phyloP scores from a whole-genome alignment of 2,888 invertebrate genomes.

The Hydriomena furcata region DNA sequence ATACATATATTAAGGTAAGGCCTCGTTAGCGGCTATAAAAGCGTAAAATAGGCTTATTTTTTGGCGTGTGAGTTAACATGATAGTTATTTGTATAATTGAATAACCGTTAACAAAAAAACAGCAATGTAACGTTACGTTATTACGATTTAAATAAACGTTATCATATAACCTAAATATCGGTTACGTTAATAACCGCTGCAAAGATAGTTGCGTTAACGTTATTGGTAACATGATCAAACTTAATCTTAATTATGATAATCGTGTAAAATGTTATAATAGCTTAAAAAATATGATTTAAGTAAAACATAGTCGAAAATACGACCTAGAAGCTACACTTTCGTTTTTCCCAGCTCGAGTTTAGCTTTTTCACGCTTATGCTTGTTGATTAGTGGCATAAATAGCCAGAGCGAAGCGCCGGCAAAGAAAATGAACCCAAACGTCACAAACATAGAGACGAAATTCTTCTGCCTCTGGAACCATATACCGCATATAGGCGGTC shows the following conservation, averaged over 20 bases:
- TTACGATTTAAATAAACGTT: conserved; percentile 15
- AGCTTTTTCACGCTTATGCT: conserved; percentile 52
- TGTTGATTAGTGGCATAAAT: conserved; percentile 88
- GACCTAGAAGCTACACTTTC: conserved; percentile 38
- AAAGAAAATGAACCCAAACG: conserved; percentile 89
- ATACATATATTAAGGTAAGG: no score
- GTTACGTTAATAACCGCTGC: conserved; percentile 8
- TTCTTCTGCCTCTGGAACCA: conserved; percentile 86
- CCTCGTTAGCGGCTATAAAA: no score
- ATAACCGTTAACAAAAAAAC: not conserved
- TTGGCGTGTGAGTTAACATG: conserved; percentile 7
- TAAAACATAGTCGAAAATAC: conserved; percentile 12
- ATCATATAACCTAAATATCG: conserved; percentile 12
- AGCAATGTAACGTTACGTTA: no score
- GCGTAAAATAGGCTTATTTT: not conserved
- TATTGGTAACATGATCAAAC: conserved; percentile 20
- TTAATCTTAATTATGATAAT: conserved; percentile 6
- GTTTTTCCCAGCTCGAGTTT: conserved; percentile 35
- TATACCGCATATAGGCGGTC: conserved; percentile 91
- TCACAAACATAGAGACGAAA: conserved; percentile 88
- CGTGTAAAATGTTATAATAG: conserved; percentile 4
- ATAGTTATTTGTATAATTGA: conserved; percentile 13
- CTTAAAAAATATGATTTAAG: conserved; percentile 10
- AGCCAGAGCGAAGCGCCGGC: conserved; percentile 90
- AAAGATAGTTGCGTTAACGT: conserved; percentile 13